Percentiles rank a stretch among this genome's conserved stretches.
phyloP scores from a whole-genome alignment of 2,797 vertebrate genomes.

The Macroramphosus scolopax region DNA sequence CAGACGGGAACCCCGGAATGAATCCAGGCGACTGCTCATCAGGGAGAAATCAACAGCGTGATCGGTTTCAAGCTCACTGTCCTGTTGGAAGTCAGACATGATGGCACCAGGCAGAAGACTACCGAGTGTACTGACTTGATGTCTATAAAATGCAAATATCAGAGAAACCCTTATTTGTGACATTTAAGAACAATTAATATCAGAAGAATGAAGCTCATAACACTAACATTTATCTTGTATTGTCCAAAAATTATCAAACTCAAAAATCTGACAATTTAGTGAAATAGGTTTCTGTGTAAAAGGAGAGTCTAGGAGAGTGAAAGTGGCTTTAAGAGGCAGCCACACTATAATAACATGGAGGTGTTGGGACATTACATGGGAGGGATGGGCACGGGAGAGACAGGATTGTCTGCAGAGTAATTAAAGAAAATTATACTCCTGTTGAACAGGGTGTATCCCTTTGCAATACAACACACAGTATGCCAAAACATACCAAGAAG shows the following conservation, averaged over 20 bases:
- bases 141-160: constrained; percentile 28
- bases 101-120: constrained; percentile 5
- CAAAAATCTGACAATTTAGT: not conserved
- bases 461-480: not conserved
- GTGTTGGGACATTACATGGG: constrained; percentile 31
- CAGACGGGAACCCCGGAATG: constrained; percentile 81
- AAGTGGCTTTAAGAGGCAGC: constrained; percentile 52
- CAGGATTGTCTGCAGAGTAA: constrained; percentile 5
- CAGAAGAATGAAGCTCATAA: too few species aligned
- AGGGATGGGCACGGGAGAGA: constrained; percentile 38
- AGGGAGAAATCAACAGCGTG: constrained; percentile 71
- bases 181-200: not conserved
- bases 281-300: not conserved
- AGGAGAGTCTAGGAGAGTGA: not conserved
- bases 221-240: too few species aligned
- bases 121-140: constrained; percentile 1
- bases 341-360: constrained; percentile 43
- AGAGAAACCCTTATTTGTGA: too few species aligned
- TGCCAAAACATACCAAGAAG: not conserved
- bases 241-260: not conserved
- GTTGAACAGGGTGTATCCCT: constrained; percentile 4
- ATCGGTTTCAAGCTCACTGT: constrained; percentile 64
- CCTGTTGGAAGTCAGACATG: constrained; percentile 61
- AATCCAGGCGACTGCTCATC: constrained; percentile 75
- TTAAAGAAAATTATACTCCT: not conserved